phyloP scores from a whole-genome alignment of 2,888 invertebrate species.

The Crossocerus cetratus region DNA sequence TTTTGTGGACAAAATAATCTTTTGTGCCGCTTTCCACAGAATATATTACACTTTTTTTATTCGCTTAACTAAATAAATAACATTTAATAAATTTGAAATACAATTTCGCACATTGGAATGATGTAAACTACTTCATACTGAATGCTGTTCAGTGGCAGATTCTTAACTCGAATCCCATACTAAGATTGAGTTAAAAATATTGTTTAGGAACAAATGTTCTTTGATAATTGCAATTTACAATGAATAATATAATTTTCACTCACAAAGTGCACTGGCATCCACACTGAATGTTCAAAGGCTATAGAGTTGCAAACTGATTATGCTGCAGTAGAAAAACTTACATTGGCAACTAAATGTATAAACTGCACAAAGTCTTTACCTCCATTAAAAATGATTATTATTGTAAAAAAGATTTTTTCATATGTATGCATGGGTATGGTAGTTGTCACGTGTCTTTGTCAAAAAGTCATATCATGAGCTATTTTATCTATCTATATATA shows the following conservation, averaged over 20 bases:
- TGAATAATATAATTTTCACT: not conserved
- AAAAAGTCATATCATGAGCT: constrained; percentile 43
- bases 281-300: not conserved
- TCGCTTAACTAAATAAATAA: constrained; percentile 64
- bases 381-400: constrained; percentile 1
- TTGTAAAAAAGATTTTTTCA: constrained; percentile 6
- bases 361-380: constrained; percentile 10
- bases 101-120: constrained; percentile 57
- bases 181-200: not conserved
- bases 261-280: not conserved
- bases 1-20: constrained; percentile 3
- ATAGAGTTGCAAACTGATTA: not conserved
- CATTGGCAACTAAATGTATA: constrained; percentile 13
- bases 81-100: constrained; percentile 48
- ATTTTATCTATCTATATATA: constrained; percentile 34
- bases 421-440: constrained; percentile 18
- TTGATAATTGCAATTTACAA: not conserved
- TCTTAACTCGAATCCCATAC: constrained; percentile 1
- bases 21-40: constrained; percentile 9
- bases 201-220: not conserved
- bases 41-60: constrained; percentile 55
- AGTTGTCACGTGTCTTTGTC: not conserved
- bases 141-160: constrained; percentile 23
- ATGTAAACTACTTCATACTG: constrained; percentile 41
- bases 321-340: not conserved